phyloP scores from a whole-genome alignment of 2,888 invertebrate genomes.

The Oxycera nigricornis region DNA sequence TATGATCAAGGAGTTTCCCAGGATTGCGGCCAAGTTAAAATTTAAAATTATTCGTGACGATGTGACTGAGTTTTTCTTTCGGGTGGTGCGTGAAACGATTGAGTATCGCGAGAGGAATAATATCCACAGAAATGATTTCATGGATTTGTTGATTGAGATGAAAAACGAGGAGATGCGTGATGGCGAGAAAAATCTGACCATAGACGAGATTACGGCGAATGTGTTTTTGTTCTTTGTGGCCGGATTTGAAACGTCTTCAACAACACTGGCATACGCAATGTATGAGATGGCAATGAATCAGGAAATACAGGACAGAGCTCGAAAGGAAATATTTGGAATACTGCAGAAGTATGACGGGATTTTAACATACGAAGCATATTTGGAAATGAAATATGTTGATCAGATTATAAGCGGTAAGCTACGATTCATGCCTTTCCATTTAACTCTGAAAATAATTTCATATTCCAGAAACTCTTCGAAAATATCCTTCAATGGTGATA shows the following conservation, averaged over 20 bases:
- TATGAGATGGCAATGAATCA: slow-evolving; percentile 54
- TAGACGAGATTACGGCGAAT: slow-evolving; percentile 26
- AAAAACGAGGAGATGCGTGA: slow-evolving; percentile 48
- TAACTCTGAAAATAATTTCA: background rate
- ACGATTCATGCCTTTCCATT: background rate
- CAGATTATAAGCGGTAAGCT: slow-evolving; percentile 48
- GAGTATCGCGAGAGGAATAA: slow-evolving; percentile 57
- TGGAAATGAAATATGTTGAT: slow-evolving; percentile 55
- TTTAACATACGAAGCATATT: slow-evolving; percentile 54
- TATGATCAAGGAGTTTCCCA: slow-evolving; percentile 5
- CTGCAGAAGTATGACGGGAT: slow-evolving; percentile 49
- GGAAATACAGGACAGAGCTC: slow-evolving; percentile 52
- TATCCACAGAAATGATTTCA: slow-evolving; percentile 63
- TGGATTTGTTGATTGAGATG: slow-evolving; percentile 64
- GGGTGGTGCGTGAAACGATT: slow-evolving; percentile 58
- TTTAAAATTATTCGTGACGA: slow-evolving; percentile 51
- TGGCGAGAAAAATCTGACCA: background rate
- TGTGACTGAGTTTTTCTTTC: slow-evolving; percentile 54
- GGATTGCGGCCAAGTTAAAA: background rate
- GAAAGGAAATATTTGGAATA: slow-evolving; percentile 51
- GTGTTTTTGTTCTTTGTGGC: slow-evolving; percentile 42
- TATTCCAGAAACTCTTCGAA: slow-evolving; percentile 20
- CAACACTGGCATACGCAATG: slow-evolving; percentile 53
- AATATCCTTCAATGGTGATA: background rate
- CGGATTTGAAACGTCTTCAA: slow-evolving; percentile 57